Percentiles rank a stretch among this genome's conserved stretches.
Evolutionary conservation across 1,140 invertebrate genomes (phyloP).

Genomic region (Macrotrachela quadricornifera): DNA sequence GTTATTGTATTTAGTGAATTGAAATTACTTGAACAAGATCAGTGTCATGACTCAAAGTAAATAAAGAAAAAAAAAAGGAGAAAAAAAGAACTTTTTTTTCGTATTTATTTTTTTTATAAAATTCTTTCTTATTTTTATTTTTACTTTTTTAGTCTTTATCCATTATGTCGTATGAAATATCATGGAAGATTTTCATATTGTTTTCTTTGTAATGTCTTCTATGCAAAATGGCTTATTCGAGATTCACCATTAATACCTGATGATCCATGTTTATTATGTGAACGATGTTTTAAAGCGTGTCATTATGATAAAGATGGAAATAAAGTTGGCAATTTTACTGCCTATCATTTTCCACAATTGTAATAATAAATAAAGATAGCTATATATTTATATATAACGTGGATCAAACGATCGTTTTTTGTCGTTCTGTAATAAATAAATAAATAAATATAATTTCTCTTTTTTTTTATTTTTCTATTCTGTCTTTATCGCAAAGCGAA

Average conservation of each 20-base stretch:
- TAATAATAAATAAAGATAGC: not conserved
- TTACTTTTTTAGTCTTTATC: not conserved
- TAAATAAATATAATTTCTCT: no score
- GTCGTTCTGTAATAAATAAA: no score
- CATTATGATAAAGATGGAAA: not conserved
- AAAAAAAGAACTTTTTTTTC: no score
- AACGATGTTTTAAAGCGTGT: constrained; percentile 1
- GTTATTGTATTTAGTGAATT: constrained; percentile 2
- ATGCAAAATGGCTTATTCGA: constrained; percentile 6
- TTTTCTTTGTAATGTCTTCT: constrained; percentile 5
- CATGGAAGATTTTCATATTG: constrained; percentile 6
- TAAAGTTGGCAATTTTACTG: constrained; percentile 4
- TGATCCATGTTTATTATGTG: constrained; percentile 8
- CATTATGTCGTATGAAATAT: not conserved
- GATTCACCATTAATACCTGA: constrained; percentile 2
- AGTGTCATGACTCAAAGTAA: no score
- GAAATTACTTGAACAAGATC: not conserved
- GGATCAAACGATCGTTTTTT: no score
- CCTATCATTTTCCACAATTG: constrained; percentile 1
- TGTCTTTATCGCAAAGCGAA: no score
- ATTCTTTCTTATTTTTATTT: no score
- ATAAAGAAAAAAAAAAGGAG: no score
- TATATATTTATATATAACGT: not conserved
- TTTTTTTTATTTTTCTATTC: no score
- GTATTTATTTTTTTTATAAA: no score